Conservation (phyloP, 2,113 vertebrate genomes). For the Tamias sibiricus region DNA sequence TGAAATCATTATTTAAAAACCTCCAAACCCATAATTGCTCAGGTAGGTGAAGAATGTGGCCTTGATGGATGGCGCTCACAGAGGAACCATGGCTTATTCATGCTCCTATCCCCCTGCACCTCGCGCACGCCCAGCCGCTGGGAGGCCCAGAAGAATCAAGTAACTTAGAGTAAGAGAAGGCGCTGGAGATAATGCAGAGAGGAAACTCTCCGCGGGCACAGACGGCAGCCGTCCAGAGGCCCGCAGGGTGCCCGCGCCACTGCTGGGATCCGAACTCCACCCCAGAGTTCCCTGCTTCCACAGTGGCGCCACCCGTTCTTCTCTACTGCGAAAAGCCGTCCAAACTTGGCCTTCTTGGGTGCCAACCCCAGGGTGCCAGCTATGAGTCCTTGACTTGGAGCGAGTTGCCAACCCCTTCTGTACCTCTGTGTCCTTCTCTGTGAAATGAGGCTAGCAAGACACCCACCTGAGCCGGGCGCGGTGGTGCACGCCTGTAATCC, state of each 20-base stretch:
- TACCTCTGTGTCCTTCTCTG: not conserved
- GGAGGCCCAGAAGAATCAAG: conserved; percentile 32
- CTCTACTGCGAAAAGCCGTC: not conserved
- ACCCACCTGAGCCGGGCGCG: not conserved
- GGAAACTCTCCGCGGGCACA: not conserved
- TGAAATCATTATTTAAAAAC: conserved; percentile 88
- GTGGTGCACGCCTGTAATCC: no score
- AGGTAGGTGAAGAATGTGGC: conserved; percentile 87
- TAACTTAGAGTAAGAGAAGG: not conserved
- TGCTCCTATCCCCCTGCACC: not conserved
- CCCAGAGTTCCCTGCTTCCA: not conserved
- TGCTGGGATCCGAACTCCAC: not conserved
- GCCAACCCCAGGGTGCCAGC: not conserved
- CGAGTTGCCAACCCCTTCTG: not conserved
- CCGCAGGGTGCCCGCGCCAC: not conserved
- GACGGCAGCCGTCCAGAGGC: not conserved
- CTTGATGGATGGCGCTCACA: conserved; percentile 83
- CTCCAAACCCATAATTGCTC: conserved; percentile 85
- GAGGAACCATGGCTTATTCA: conserved; percentile 59
- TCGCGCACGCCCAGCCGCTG: not conserved
- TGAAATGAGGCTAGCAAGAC: not conserved
- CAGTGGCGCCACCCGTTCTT: rapidly evolving
- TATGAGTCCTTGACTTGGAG: not conserved
- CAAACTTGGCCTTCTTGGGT: not conserved
- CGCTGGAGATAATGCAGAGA: not conserved